Percentiles rank a stretch among this genome's conserved stretches.
Evolutionary conservation across 2,113 vertebrate species (phyloP).

Genomic region (Alaudala cheleensis): DNA sequence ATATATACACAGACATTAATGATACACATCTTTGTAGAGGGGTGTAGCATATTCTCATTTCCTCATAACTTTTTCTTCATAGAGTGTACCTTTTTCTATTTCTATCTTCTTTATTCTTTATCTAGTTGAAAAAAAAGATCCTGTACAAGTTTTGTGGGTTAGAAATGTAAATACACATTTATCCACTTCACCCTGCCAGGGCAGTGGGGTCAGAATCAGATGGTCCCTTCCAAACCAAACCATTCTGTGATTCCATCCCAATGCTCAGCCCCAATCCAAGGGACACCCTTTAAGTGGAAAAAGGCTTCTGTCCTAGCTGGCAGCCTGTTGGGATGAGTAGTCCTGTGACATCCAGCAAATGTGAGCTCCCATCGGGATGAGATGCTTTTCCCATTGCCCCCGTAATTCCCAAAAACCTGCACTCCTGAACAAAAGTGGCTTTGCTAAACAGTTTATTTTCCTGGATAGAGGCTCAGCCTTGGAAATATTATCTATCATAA

Average conservation of each 20-base stretch:
- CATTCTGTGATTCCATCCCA: background rate
- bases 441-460: background rate
- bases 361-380: constrained; percentile 18
- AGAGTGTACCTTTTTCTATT: background rate
- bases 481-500: constrained; percentile 19
- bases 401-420: background rate
- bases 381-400: constrained; percentile 22
- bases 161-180: background rate
- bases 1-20: background rate
- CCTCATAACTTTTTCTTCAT: background rate
- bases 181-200: no score
- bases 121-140: background rate
- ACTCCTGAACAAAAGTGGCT: background rate
- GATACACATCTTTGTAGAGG: no score
- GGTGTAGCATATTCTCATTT: no score
- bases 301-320: background rate
- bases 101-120: background rate
- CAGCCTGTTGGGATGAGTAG: background rate
- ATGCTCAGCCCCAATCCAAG: constrained; percentile 9
- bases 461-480: background rate
- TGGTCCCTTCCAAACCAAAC: background rate
- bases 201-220: background rate
- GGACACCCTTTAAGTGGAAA: background rate
- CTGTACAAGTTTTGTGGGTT: background rate
- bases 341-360: background rate